Evolutionary conservation across 2,888 invertebrate species (phyloP), one percentile per base, ranked within the genome.

Genomic region (Clanis bilineata): DNA sequence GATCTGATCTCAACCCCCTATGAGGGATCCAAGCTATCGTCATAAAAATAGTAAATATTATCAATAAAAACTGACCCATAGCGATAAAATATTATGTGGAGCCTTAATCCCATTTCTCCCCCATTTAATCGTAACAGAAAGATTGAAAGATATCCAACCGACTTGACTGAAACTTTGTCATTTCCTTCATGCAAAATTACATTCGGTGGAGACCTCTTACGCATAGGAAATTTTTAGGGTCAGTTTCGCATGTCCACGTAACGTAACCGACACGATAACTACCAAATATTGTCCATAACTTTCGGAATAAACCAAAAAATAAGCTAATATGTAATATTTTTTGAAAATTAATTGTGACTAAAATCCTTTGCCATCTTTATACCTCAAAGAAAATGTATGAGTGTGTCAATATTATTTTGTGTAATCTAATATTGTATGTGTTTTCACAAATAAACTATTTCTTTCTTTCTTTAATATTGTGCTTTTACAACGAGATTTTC

Each of bases 141-240:
- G 77, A 82, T 84, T 77, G 81, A 80, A 82, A 83, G 77, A 80
- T 68, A 74, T 73, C 80, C 77, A 67, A 69, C 79, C 74, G 76
- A 86, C 74, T 83, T 79, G 74, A 75, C 69, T 70, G 71, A 78
- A 86, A 88, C 81, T 88, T 87, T 79, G 83, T 83, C 85, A 87
- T 85, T 85, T 86, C 82, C 82, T 88, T 86, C 88, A 90, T 87
- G 90, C 87, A 87, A 89, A 89, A 90, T 90, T 88, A 88, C 89
- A 82, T 87, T 88, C 77, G 77, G 75, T 57, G 76, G 74, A 79
- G 76, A 74, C 82, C 79, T 77, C 74, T 76, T 74, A 73, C 79
- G 76, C 79, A 82, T 81, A 80, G 82, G 79, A 77, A 82, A 85
- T 84, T 86, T 84, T 80, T 80, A 76, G 80, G 76, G 75, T 68